Conservation (phyloP, 2,888 invertebrate species). For the Drepana falcataria region DNA sequence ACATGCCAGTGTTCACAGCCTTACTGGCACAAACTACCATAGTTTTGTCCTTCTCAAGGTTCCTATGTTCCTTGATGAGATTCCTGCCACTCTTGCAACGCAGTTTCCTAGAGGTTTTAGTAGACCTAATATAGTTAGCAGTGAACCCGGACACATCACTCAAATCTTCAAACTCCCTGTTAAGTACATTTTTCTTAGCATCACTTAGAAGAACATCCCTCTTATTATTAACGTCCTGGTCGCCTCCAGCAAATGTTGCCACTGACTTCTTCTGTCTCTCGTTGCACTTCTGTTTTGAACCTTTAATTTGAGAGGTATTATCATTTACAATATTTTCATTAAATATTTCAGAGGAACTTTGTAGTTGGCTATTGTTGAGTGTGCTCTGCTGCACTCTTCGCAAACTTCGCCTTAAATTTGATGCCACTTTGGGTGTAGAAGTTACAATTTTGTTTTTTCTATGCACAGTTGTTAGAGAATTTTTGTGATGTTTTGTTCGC, state of each 20-base stretch:
- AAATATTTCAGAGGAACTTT: constrained; percentile 49
- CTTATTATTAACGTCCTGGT: constrained; percentile 26
- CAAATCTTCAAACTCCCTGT: constrained; percentile 62
- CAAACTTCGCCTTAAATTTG: constrained; percentile 48
- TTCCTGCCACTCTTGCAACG: constrained; percentile 47
- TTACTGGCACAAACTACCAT: constrained; percentile 56
- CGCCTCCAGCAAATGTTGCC: constrained; percentile 24
- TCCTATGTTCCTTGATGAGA: constrained; percentile 44
- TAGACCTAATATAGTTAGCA: constrained; percentile 70
- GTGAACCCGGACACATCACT: constrained; percentile 73
- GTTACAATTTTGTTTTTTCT: constrained; percentile 57
- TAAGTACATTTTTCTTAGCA: constrained; percentile 27
- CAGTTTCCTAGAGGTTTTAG: constrained; percentile 54
- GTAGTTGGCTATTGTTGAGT: constrained; percentile 39
- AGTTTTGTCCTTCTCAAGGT: constrained; percentile 29
- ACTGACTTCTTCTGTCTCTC: constrained; percentile 21
- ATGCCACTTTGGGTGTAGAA: constrained; percentile 53
- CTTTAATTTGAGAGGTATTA: constrained; percentile 22
- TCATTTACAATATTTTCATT: constrained; percentile 35
- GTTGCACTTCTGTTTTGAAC: constrained; percentile 15
- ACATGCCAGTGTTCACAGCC: constrained; percentile 40
- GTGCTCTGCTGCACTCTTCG: constrained; percentile 43
- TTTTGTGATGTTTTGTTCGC: constrained; percentile 39
- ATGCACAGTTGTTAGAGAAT: constrained; percentile 30
- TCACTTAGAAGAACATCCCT: constrained; percentile 21